Evolutionary conservation across 2,888 invertebrate species (phyloP).

Genomic region (Exocentrus adspersus): DNA sequence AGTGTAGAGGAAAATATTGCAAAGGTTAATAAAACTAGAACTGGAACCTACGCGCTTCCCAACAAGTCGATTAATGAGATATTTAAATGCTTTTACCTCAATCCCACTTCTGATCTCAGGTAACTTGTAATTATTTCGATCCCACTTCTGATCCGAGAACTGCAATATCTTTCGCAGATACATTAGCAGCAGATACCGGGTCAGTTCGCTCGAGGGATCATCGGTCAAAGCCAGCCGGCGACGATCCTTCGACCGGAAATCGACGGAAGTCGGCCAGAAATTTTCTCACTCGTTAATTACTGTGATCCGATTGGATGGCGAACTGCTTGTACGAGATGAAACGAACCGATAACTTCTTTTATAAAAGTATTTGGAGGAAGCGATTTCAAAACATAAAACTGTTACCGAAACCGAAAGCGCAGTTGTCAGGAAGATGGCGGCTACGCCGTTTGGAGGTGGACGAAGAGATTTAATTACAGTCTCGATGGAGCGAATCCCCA

Average conservation of each 20-base stretch:
- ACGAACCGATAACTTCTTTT: background rate
- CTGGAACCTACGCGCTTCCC: background rate
- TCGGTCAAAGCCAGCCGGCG: conserved; percentile 34
- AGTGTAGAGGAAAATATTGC: background rate
- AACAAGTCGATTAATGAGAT: too few relatives aligned
- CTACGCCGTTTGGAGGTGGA: too few relatives aligned
- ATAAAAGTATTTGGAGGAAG: too few relatives aligned
- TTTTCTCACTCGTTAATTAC: conserved; percentile 22
- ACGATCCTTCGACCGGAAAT: conserved; percentile 33
- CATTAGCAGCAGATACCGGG: conserved; percentile 36
- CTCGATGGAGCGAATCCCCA: background rate
- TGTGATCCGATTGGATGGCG: background rate
- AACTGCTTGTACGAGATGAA: background rate
- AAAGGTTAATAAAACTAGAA: background rate
- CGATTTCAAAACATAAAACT: too few relatives aligned
- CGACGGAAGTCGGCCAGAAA: conserved; percentile 22
- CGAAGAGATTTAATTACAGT: background rate
- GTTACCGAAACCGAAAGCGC: too few relatives aligned
- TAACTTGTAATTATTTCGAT: background rate
- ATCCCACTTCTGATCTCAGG: too few relatives aligned
- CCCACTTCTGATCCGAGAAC: conserved; percentile 27
- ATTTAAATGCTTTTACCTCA: too few relatives aligned
- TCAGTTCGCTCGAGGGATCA: conserved; percentile 40
- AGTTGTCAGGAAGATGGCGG: too few relatives aligned
- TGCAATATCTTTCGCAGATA: conserved; percentile 25